phyloP scores from a whole-genome alignment of 2,113 vertebrate genomes.

The Alectura lathami region DNA sequence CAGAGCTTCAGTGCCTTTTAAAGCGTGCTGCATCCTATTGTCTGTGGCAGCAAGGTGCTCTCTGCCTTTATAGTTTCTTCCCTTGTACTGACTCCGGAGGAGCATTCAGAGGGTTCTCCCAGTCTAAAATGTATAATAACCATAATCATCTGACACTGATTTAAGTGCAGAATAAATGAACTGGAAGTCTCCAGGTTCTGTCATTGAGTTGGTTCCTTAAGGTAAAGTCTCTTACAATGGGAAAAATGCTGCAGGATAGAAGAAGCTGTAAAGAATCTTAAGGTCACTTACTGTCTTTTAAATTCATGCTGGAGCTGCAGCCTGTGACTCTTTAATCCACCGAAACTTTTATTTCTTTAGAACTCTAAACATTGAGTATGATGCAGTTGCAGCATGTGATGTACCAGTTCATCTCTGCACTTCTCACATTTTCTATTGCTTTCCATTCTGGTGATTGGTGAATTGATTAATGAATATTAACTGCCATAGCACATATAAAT shows the following conservation, averaged over 20 bases:
- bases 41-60: background rate
- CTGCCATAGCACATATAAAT: background rate
- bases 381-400: background rate
- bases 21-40: background rate
- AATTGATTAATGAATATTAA: constrained; percentile 6
- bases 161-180: background rate
- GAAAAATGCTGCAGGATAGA: background rate
- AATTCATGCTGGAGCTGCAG: background rate
- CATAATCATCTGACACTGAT: background rate
- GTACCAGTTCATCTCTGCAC: background rate
- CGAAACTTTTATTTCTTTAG: background rate
- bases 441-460: background rate
- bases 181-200: background rate
- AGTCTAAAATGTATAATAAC: background rate
- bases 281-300: background rate
- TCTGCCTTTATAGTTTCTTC: background rate
- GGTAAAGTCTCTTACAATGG: background rate
- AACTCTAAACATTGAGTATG: background rate
- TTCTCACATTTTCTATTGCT: background rate
- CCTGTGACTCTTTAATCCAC: background rate
- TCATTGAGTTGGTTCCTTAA: background rate
- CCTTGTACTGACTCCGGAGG: background rate
- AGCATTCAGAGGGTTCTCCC: background rate
- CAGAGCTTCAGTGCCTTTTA: background rate
- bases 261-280: background rate